Percentiles rank a stretch among this genome's conserved stretches.
phyloP scores from a whole-genome alignment of 2,888 invertebrate species.

The Colostygia pectinataria region DNA sequence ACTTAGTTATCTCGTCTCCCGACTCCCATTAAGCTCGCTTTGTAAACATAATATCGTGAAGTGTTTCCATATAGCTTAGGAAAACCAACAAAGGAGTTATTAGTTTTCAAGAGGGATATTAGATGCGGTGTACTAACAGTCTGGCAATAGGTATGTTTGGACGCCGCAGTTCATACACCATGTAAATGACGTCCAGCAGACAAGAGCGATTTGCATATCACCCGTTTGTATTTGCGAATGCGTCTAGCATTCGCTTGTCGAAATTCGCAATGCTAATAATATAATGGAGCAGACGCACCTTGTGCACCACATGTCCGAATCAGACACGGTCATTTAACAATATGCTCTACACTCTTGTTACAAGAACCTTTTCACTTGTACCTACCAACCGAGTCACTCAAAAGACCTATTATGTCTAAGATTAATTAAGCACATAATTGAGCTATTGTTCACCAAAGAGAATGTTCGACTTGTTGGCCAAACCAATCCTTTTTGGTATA shows the following conservation, averaged over 20 bases:
- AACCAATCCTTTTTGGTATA: too few species aligned
- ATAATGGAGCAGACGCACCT: constrained; percentile 74
- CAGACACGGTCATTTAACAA: constrained; percentile 44
- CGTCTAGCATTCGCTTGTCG: constrained; percentile 68
- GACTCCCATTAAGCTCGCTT: constrained; percentile 51
- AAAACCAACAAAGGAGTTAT: constrained; percentile 30
- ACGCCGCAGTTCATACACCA: constrained; percentile 45
- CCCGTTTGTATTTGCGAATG: constrained; percentile 68
- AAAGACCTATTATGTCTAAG: constrained; percentile 41
- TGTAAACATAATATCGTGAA: constrained; percentile 52
- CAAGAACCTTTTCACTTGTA: constrained; percentile 47
- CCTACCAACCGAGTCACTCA: constrained; percentile 48
- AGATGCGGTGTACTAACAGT: constrained; percentile 25
- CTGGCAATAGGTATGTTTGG: constrained; percentile 20
- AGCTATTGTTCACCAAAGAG: too few species aligned
- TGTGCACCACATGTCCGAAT: constrained; percentile 57
- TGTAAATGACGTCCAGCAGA: constrained; percentile 56
- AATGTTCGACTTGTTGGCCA: too few species aligned
- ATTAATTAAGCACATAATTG: too few species aligned
- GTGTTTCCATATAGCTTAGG: constrained; percentile 38
- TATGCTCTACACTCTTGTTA: constrained; percentile 47
- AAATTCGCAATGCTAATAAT: constrained; percentile 78
- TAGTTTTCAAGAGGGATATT: constrained; percentile 30
- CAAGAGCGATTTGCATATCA: constrained; percentile 67
- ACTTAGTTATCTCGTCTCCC: constrained; percentile 52